Evolutionary conservation across 1,140 invertebrate species (phyloP), one percentile per base, ranked within the genome.

Genomic region (Platorchestia sp.): DNA sequence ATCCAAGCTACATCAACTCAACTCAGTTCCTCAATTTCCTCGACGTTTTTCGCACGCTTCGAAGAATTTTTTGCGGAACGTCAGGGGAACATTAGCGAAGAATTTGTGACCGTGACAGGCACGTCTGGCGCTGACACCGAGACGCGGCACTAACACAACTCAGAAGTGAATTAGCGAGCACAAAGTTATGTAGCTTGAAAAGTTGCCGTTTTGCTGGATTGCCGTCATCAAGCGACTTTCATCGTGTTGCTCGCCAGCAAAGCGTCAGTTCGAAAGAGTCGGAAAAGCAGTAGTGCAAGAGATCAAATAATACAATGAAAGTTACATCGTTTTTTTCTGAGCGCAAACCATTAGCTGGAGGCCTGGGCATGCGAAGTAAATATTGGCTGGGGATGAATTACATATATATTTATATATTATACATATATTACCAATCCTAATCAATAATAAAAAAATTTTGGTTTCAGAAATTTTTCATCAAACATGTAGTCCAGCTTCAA

Each of bases 1-100:
- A 3, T 36, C 59, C 27, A 75, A 22, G 59, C 27, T 75, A 75
- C 14, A 75, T 27, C 36, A 75, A 75, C 10, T 27, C 3, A 75
- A 10, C 59, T 75, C 59, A 3, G 59, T 27, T 22, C 14, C 59
- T 36, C 59, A 75, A 75, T 36, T 36, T 75, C 36, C 59, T 36
- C 59, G 36, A 75, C 10, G 14, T 22, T 27, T 75, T 75, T 36
- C 36, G 36, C 59, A 75, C 27, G 27, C 59, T 14, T 10, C 10
- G 59, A 10, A 36, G 59, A 75, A 75, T 75, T 75, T 75, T 75
- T 75, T 75, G 27, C 27, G 27, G 87, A 14, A 41, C 87, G 87
- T 89, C 87, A 89, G 6, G 42, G 14, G 87, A 89, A 89, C 87
- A 89, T 89, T 89, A 89, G 87, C 87, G 43, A 89, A 89, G 87